A percentile compares a stretch with the other conserved stretches of the same genome.
These are phyloP conservation scores for Siderastrea radians DNA, from an alignment of 92 coral and sea anemone species.

Conservation along the genomic window DNA sequence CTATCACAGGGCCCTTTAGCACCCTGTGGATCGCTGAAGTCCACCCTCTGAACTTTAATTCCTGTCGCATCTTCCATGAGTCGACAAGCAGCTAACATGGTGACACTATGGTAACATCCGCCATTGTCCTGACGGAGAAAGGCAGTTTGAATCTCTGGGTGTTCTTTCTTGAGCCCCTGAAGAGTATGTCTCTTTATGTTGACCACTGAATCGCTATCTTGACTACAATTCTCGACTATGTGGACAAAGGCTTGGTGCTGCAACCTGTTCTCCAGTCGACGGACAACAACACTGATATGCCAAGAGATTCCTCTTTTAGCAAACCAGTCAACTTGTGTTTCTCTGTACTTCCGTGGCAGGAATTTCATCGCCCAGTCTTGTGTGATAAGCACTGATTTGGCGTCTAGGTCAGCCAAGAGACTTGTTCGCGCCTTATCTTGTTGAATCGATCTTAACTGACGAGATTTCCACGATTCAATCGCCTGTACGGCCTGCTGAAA, in stretches of 20 bases:
- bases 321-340: too few relatives aligned
- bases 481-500: slow-evolving; percentile 25
- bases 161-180: slow-evolving; percentile 8
- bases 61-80: too few relatives aligned
- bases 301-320: too few relatives aligned
- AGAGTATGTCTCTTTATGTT: slow-evolving; percentile 17
- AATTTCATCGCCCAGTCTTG: slow-evolving; percentile 79
- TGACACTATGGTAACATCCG: slow-evolving; percentile 21
- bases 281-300: too few relatives aligned
- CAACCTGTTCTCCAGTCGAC: too few relatives aligned
- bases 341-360: too few relatives aligned
- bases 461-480: slow-evolving; percentile 47
- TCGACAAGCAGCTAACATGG: not conserved
- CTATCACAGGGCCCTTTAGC: slow-evolving; percentile 61
- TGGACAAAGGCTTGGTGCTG: slow-evolving; percentile 23
- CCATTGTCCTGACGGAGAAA: slow-evolving; percentile 39
- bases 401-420: slow-evolving; percentile 10
- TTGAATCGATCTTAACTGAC: slow-evolving; percentile 42
- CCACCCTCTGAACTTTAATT: too few relatives aligned
- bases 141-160: slow-evolving; percentile 39
- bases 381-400: slow-evolving; percentile 41
- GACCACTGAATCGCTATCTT: slow-evolving; percentile 39
- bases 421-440: slow-evolving; percentile 39
- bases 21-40: slow-evolving; percentile 75
- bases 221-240: slow-evolving; percentile 26